These are phyloP conservation scores for Natator depressus DNA, from an alignment of 2,113 vertebrate genomes.

Conservation along the genomic window DNA sequence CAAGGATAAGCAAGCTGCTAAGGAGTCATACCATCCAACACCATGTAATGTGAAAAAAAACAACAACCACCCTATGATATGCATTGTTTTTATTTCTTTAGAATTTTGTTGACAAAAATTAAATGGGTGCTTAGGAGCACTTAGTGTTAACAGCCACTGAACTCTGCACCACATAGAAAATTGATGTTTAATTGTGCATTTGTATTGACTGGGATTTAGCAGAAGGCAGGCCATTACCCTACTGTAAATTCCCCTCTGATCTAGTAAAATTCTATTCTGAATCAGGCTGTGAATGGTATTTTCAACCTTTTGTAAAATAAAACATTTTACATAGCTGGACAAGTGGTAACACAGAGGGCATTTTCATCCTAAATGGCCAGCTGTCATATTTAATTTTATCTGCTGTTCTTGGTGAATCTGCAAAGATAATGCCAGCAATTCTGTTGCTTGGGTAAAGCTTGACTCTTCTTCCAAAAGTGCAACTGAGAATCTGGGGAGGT, in stretches of 20 bases:
- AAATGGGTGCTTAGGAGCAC: neutral
- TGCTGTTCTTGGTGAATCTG: neutral
- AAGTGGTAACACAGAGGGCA: neutral
- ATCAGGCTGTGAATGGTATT: neutral
- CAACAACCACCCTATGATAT: neutral
- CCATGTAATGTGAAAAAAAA: neutral
- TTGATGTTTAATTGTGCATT: slow-evolving; percentile 20
- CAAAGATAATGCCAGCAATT: neutral
- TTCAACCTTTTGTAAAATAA: neutral
- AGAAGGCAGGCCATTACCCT: neutral
- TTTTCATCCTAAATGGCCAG: neutral
- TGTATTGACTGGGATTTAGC: neutral
- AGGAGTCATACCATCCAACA: neutral
- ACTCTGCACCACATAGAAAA: neutral
- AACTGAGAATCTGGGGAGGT: neutral
- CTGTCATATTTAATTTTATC: neutral
- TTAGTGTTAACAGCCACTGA: neutral
- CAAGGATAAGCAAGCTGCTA: neutral
- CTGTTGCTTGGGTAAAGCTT: neutral
- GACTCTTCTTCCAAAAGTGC: neutral
- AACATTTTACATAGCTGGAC: fast-evolving
- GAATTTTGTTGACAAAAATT: neutral
- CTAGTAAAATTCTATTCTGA: neutral
- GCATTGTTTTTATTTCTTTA: neutral
- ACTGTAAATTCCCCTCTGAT: neutral